These are phyloP conservation scores for Armadillidium nasatum DNA, from an alignment of 1,140 invertebrate genomes.

Conservation along the genomic window DNA sequence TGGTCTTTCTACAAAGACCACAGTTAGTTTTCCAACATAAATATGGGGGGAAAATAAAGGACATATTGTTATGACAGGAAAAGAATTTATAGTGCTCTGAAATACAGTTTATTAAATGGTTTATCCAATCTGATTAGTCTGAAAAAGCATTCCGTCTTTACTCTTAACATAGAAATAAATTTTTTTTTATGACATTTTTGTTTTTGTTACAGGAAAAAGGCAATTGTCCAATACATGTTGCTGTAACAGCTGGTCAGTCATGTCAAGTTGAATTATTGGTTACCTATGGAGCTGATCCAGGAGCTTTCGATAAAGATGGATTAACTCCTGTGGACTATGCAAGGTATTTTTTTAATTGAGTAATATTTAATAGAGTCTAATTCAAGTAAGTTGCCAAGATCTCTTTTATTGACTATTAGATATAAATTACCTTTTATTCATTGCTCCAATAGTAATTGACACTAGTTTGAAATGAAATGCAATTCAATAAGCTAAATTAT, in stretches of 20 bases:
- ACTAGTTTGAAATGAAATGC: too few relatives aligned
- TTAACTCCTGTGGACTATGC: constrained; percentile 76
- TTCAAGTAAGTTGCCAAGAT: background rate
- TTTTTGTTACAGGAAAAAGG: constrained; percentile 71
- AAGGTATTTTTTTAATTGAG: constrained; percentile 55
- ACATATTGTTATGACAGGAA: too few relatives aligned
- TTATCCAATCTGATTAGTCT: too few relatives aligned
- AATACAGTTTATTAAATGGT: too few relatives aligned
- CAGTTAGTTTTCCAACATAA: too few relatives aligned
- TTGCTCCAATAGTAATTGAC: too few relatives aligned
- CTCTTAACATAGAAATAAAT: constrained; percentile 7
- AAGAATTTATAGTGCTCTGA: too few relatives aligned
- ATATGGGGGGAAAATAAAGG: too few relatives aligned
- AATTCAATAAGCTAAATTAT: too few relatives aligned
- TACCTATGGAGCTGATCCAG: constrained; percentile 91
- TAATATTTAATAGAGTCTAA: too few relatives aligned
- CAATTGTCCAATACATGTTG: constrained; percentile 86
- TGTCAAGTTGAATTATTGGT: constrained; percentile 84
- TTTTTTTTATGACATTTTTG: constrained; percentile 23
- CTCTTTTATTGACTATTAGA: background rate
- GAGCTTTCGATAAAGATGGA: constrained; percentile 66
- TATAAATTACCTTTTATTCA: too few relatives aligned
- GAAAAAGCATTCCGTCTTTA: background rate
- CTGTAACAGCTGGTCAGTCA: constrained; percentile 77
- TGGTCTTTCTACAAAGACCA: too few relatives aligned